These are phyloP conservation scores for Drosophila prosaltans DNA, from an alignment of 1,140 invertebrate genomes.

Conservation along the genomic window DNA sequence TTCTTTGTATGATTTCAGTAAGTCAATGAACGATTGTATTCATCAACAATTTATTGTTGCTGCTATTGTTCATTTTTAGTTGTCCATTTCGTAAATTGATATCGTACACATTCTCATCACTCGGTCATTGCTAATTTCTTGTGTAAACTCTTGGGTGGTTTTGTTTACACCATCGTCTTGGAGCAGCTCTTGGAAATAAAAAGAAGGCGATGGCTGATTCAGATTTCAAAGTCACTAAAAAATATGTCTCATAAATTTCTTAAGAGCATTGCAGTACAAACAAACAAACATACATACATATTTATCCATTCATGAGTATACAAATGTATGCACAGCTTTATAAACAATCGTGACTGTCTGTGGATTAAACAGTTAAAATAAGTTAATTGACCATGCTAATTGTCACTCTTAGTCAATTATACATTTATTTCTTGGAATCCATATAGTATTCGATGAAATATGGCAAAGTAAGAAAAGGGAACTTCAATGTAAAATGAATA, in stretches of 20 bases:
- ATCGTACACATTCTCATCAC: conserved; percentile 36
- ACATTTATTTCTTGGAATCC: not conserved
- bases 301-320: not conserved
- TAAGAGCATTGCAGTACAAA: conserved; percentile 5
- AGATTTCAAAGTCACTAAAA: conserved; percentile 46
- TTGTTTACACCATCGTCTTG: conserved; percentile 58
- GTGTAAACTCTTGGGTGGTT: conserved; percentile 53
- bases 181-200: conserved; percentile 15
- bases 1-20: conserved; percentile 9
- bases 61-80: conserved; percentile 14
- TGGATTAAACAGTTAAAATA: not conserved
- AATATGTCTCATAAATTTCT: conserved; percentile 58
- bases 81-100: conserved; percentile 57
- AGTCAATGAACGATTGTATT: conserved; percentile 28
- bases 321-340: not conserved
- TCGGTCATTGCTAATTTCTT: conserved; percentile 54
- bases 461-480: too few relatives aligned
- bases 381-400: not conserved
- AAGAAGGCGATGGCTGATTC: conserved; percentile 53
- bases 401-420: not conserved
- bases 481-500: too few relatives aligned
- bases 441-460: not conserved
- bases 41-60: conserved; percentile 41
- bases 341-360: not conserved
- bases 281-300: not conserved